Evolutionary conservation across 2,797 vertebrate species (phyloP).

Genomic region (Tiaroga cobitis): DNA sequence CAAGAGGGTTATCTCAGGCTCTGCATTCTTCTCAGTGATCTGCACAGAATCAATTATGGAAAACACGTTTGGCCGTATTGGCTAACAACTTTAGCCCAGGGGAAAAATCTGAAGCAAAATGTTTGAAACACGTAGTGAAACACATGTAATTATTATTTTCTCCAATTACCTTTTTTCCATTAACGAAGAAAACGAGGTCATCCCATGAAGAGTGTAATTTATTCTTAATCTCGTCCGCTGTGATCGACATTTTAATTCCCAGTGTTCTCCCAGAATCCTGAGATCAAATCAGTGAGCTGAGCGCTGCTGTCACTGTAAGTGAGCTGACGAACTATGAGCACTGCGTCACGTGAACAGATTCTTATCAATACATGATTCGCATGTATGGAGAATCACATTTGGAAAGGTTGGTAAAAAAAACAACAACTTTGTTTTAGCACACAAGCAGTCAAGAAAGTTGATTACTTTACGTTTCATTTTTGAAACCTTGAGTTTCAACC

Average conservation of each 20-base stretch:
- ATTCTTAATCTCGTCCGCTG: constrained; percentile 30
- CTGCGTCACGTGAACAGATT: constrained; percentile 11
- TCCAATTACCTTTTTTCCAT: constrained; percentile 64
- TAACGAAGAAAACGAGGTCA: constrained; percentile 65
- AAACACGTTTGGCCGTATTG: background rate
- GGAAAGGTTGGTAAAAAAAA: background rate
- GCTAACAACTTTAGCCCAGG: background rate
- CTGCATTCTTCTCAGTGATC: constrained; percentile 87
- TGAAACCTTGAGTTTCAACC: background rate
- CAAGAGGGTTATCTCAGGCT: constrained; percentile 89
- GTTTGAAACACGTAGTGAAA: background rate
- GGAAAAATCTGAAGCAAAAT: background rate
- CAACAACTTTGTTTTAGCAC: background rate
- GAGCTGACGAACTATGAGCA: background rate
- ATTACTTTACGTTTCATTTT: too few species aligned
- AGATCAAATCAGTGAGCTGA: background rate
- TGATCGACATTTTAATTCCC: constrained; percentile 29
- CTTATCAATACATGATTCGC: background rate
- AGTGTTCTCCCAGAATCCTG: background rate
- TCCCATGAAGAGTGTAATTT: constrained; percentile 21
- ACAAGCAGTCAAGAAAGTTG: background rate
- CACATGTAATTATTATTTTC: background rate
- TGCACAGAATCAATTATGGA: constrained; percentile 60
- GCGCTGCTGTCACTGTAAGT: background rate
- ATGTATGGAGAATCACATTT: background rate